Base-by-base conservation (phyloP, 2,888 invertebrate genomes). In the Agrochola circellaris region DNA sequence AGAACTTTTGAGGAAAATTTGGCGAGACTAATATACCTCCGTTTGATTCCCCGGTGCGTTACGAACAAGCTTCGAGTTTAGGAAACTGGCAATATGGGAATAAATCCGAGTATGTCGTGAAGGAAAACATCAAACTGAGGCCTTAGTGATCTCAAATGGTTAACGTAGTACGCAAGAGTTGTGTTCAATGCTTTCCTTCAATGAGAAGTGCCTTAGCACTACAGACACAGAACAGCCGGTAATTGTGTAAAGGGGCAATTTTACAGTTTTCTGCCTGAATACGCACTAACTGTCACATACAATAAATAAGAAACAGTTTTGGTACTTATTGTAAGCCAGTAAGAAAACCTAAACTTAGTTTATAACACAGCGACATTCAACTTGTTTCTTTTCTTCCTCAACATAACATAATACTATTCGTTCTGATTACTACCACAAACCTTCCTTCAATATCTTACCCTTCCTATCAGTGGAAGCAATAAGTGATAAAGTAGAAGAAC, bases 401-500 rank as follows among this genome's bases (percentile, higher is more conserved):
- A n/a, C 48, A 30, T 38, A 67, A 17, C 38, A 65, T 58, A 17
- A 45, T 51, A 64, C 26, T 34, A 65, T 38, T 23, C 34, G 34
- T 56, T 45, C n/a, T 23, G 20, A 30, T 6, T 8, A 45, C n/a
- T 66, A 15, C 20, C 17, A 62, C 9, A 54, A 42, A n/a, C 3
- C 9, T 34, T 64, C 7, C 9, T 56, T 17, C 17, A 6, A 45
- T 30, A 64, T 48, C 56, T 23, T 56, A n/a, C 54, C 9, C 23
- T 48, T 23, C 1, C 13, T 11, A 51, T 34, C n/a, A 51, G 34
- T 45, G 7, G 30, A 23, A 78, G 62, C 51, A 61, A 61, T 67
- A 70, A 62, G 42, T 23, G 30, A 30, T 69, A 54, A 77, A 82
- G 58, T 58, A 62, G 13, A 71, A 71, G 42, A 83, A 60, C n/a